Base-by-base conservation (phyloP, 2,888 invertebrate genomes). In the Metallyticus violacea region DNA sequence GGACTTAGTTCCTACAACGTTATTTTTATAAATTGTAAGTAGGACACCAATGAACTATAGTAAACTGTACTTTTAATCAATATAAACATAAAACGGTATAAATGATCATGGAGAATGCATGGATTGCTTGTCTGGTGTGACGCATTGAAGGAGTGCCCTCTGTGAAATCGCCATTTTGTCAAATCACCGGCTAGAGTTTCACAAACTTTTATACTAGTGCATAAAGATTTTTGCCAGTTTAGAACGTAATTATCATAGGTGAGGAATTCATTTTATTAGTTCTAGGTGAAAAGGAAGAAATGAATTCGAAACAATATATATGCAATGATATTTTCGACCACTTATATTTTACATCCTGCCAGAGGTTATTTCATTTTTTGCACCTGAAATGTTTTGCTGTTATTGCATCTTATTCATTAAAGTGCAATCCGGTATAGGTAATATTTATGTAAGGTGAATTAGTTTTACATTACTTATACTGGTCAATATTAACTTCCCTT, bases 91-190 rank as follows among this genome's bases (percentile, higher is more conserved):
- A 62, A 62, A n/a, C 4, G 2, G 22, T 15, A 22, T 62, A 22
- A 62, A 62, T 62, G 15, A 4, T 62, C 40, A 22, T 4, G 15
- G 22, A 6, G 9, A 2, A 62, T 15, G 40, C 22, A 62, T 29
- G 76, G 76, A 82, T 6, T 26, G 77, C 77, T 83, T 28, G 29
- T 76, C 81, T 92, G 92, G 91, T 93, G 93, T 94, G 94, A 94
- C 94, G 94, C 94, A 94, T 93, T 90, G 92, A 93, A 93, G 94
- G 93, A 94, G 94, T 94, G 94, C 92, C 93, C 91, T 89, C 91
- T 92, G 91, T 91, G 92, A 92, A 93, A 93, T 93, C 92, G 92
- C 88, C 88, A 88, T 88, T 87, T 88, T 88, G 88, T 88, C 83
- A 87, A 85, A 82, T 88, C 86, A 88, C 88, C 88, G 88, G 87